Evolutionary conservation across 1,140 invertebrate genomes (phyloP), one percentile per base, ranked within the genome.

Genomic region (Diprion similis): DNA sequence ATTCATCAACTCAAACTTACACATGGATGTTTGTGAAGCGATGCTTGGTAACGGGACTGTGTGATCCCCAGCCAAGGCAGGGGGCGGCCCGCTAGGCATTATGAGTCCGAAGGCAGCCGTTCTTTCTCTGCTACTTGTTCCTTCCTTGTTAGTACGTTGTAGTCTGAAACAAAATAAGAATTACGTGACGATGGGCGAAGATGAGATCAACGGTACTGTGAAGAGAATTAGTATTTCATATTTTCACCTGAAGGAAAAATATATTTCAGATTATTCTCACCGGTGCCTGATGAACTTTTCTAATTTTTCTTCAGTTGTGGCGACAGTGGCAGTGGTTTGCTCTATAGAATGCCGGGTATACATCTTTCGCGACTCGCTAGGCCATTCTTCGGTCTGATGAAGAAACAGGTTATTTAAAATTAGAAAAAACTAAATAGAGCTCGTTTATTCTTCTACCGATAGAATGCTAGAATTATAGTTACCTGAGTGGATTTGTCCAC

Each of bases 401-500:
- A 71, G 73, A 78, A 76, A 37, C 24, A 6, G 2, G 24, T 64
- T 8, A 73, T 71, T 71, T 47, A 10, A 46, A n/a, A 19, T 68
- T 11, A 15, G 77, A 70, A 75, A 13, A 77, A 46, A 66, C n/a
- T 59, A 9, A 46, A 69, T 45, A 69, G 15, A 69, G 45, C 2
- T n/a, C 6, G 19, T 19, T 4, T 2, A 4, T 24, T 13, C n/a
- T 68, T 17, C 17, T 7, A 64, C 46, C 0, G 17, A n/a, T 64
- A 71, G 68, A 59, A 13, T 59, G 11, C 51, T 59, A 59, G 9
- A 13, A 17, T 51, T 46, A 65, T 69, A 48, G 46, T 77, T 89
- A 94, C 93, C 90, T 94, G 93, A 78, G 93, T 95, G 68, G 93
- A 91, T 89, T 94, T 94, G 84, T 95, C 92, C 59, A 95, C 90